These are phyloP conservation scores for Rana temporaria DNA, from an alignment of 2,113 vertebrate species.

Conservation along the genomic window DNA sequence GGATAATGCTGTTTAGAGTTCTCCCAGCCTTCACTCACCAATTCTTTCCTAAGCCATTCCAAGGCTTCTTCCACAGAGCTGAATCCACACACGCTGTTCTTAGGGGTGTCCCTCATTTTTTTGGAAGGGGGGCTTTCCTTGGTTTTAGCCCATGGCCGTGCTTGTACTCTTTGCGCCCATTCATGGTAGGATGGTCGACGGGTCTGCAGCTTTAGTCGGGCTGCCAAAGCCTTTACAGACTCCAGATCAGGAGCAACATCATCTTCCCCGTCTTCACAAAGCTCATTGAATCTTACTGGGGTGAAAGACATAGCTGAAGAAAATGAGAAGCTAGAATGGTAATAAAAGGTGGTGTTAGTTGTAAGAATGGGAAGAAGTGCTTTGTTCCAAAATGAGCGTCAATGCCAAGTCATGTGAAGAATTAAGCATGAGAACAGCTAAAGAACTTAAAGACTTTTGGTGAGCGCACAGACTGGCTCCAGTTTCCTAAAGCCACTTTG, in stretches of 20 bases:
- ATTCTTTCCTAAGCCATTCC: conserved; percentile 86
- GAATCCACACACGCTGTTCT: conserved; percentile 81
- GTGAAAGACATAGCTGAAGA: conserved; percentile 62
- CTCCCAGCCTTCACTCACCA: conserved; percentile 77
- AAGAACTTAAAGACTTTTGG: conserved; percentile 5
- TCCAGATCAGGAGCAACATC: conserved; percentile 79
- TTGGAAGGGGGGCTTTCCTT: conserved; percentile 39
- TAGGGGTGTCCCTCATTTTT: conserved; percentile 16
- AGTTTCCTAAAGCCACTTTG: background rate
- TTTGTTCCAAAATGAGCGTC: background rate
- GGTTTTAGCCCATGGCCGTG: conserved; percentile 73
- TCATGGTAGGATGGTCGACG: conserved; percentile 90
- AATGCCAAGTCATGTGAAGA: background rate
- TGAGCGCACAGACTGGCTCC: background rate
- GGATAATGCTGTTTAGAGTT: too few relatives aligned
- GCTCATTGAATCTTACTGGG: conserved; percentile 77
- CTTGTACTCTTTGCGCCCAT: conserved; percentile 85
- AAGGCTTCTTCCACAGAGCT: conserved; percentile 81
- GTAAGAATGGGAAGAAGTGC: background rate
- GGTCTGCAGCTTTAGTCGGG: conserved; percentile 89
- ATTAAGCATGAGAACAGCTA: background rate
- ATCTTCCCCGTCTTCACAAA: conserved; percentile 75
- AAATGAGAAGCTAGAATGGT: too few relatives aligned
- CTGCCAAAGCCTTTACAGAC: conserved; percentile 85
- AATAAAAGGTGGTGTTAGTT: background rate